phyloP scores from a whole-genome alignment of 2,113 vertebrate species.

The Rutilus rutilus region DNA sequence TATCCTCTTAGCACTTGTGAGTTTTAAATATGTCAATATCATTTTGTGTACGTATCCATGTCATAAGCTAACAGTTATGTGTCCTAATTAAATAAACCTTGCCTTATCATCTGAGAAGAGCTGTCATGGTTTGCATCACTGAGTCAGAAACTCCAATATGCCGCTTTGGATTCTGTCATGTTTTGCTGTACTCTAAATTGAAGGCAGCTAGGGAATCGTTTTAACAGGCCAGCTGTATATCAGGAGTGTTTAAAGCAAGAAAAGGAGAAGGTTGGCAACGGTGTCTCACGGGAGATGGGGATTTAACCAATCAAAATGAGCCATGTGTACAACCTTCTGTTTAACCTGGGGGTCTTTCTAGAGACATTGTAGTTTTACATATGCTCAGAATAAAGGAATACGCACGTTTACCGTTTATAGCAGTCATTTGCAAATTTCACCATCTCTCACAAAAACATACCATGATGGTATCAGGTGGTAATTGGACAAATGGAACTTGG shows the following conservation, averaged over 20 bases:
- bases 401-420: constrained; percentile 14
- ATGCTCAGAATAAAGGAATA: not conserved
- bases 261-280: constrained; percentile 6
- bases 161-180: constrained; percentile 4
- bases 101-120: constrained; percentile 51
- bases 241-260: constrained; percentile 18
- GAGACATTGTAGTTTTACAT: not conserved
- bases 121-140: constrained; percentile 45
- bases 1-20: constrained; percentile 49
- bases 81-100: constrained; percentile 55
- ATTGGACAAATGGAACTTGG: not conserved
- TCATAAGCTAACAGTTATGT: constrained; percentile 59
- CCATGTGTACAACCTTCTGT: constrained; percentile 17
- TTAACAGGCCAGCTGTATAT: constrained; percentile 31
- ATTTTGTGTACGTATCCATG: constrained; percentile 49
- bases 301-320: constrained; percentile 1
- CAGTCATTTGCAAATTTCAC: not conserved
- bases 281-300: constrained; percentile 5
- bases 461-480: not conserved
- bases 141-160: constrained; percentile 37
- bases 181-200: constrained; percentile 38
- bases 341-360: constrained; percentile 26
- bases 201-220: constrained; percentile 16
- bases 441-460: not conserved
- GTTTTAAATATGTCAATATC: constrained; percentile 38